Percentiles rank a stretch among this genome's conserved stretches.
Conservation (phyloP, 1,140 invertebrate genomes). For the Drosophila kanapiae region DNA sequence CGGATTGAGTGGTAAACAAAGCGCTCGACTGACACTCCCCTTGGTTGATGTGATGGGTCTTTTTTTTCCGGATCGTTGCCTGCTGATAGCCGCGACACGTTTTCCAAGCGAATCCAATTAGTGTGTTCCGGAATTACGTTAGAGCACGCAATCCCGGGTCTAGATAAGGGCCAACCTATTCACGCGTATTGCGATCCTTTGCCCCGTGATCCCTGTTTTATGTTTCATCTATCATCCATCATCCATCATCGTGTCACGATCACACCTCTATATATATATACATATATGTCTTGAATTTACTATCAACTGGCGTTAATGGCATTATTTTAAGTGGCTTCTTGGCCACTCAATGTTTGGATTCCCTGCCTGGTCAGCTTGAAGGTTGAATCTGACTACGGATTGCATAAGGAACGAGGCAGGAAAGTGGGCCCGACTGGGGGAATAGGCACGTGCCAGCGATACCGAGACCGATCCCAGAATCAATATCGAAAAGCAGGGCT, state of each 20-base stretch:
- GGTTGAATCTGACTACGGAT: slow-evolving; percentile 3
- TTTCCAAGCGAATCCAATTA: slow-evolving; percentile 63
- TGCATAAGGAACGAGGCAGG: neutral
- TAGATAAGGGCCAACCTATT: slow-evolving; percentile 9
- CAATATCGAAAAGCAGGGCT: neutral
- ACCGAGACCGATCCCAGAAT: neutral
- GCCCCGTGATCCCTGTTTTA: slow-evolving; percentile 18
- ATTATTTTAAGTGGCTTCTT: slow-evolving; percentile 9
- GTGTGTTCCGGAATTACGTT: slow-evolving; percentile 47
- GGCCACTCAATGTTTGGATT: slow-evolving; percentile 35
- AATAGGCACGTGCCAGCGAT: slow-evolving; percentile 3
- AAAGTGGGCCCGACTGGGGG: slow-evolving; percentile 2
- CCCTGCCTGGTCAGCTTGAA: slow-evolving; percentile 6
- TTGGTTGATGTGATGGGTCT: slow-evolving; percentile 20
- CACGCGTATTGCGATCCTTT: slow-evolving; percentile 24
- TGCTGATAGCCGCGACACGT: slow-evolving; percentile 59
- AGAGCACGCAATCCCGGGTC: slow-evolving; percentile 21
- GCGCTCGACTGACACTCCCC: slow-evolving; percentile 49
- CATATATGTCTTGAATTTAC: too few species aligned
- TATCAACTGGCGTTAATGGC: slow-evolving; percentile 32
- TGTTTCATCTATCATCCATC: slow-evolving; percentile 7
- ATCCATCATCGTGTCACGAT: slow-evolving; percentile 23
- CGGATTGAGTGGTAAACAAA: slow-evolving; percentile 63
- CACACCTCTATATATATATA: neutral
- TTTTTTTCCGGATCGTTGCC: slow-evolving; percentile 24